These are phyloP conservation scores for Chinchilla lanigera DNA, from an alignment of 2,113 vertebrate species.

Conservation along the genomic window DNA sequence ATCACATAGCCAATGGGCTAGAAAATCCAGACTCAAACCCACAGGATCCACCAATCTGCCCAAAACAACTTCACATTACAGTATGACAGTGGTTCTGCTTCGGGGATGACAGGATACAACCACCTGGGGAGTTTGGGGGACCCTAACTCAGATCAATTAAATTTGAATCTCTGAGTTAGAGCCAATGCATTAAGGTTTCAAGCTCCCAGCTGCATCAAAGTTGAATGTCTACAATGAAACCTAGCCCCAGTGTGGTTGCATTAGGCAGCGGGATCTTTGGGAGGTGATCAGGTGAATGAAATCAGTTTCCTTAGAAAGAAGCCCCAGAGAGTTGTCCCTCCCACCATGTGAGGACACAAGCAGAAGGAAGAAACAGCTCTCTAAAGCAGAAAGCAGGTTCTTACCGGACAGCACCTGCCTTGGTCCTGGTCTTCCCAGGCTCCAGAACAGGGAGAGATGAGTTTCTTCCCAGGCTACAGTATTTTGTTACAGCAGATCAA, in stretches of 20 bases:
- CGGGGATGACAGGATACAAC: accelerated
- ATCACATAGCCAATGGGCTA: neutral
- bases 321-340: neutral
- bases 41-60: neutral
- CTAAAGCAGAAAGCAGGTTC: neutral
- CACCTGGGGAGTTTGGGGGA: neutral
- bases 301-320: neutral
- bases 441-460: neutral
- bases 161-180: neutral
- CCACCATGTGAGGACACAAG: neutral
- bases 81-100: neutral
- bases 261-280: neutral
- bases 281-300: neutral
- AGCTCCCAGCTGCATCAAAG: neutral
- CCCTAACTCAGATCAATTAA: neutral
- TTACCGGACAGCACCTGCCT: neutral
- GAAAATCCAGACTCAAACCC: neutral
- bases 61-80: neutral
- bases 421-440: neutral
- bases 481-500: neutral
- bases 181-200: accelerated
- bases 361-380: neutral
- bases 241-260: neutral
- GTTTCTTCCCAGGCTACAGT: neutral
- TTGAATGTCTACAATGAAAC: neutral